phyloP scores from a whole-genome alignment of 2,113 vertebrate genomes.

The Turnix velox region DNA sequence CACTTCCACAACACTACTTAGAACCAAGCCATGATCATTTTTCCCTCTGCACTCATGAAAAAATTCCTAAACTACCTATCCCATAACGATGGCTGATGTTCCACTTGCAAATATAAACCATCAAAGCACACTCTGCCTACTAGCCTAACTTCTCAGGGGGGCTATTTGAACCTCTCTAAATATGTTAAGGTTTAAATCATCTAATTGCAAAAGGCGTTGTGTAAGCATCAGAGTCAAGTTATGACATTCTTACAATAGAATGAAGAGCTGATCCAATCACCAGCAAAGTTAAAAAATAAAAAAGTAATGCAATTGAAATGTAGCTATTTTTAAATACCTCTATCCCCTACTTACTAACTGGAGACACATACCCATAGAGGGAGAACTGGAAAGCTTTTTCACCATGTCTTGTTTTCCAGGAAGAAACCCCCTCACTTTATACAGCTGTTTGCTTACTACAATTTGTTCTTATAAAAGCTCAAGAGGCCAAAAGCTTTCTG shows the following conservation, averaged over 20 bases:
- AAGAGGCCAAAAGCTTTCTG: slow-evolving; percentile 29
- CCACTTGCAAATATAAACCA: slow-evolving; percentile 25
- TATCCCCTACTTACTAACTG: background rate
- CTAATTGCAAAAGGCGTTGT: slow-evolving; percentile 58
- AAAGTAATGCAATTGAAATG: slow-evolving; percentile 25
- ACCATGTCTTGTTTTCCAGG: slow-evolving; percentile 33
- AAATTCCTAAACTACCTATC: background rate
- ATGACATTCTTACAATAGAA: slow-evolving; percentile 21
- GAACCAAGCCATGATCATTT: background rate
- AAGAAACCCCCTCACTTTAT: slow-evolving; percentile 18
- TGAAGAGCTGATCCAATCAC: slow-evolving; percentile 32
- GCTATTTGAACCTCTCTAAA: slow-evolving; percentile 9
- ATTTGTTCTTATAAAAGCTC: slow-evolving; percentile 38
- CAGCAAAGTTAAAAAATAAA: background rate
- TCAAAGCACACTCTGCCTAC: background rate
- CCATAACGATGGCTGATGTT: background rate
- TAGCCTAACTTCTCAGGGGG: slow-evolving; percentile 17
- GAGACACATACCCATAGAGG: background rate
- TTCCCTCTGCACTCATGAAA: background rate
- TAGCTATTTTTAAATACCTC: background rate
- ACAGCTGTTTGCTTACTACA: slow-evolving; percentile 56
- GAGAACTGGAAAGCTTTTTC: slow-evolving; percentile 24
- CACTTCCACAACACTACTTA: background rate
- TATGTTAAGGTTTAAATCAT: slow-evolving; percentile 48
- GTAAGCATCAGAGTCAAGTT: slow-evolving; percentile 40